These are phyloP conservation scores for Nephrotoma guestfalica DNA, from an alignment of 2,888 invertebrate species.

Conservation along the genomic window DNA sequence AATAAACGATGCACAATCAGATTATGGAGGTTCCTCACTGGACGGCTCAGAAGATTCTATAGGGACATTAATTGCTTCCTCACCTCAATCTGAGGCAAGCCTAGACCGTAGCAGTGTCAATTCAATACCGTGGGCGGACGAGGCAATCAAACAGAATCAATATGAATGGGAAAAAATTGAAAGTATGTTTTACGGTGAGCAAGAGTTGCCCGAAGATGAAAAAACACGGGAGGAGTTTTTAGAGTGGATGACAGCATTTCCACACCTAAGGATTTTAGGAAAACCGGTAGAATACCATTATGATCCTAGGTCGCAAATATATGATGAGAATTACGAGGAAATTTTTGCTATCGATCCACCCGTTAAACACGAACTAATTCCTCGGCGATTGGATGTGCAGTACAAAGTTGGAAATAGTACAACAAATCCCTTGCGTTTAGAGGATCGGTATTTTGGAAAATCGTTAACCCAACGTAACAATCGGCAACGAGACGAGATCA, in stretches of 20 bases:
- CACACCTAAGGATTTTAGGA: conserved; percentile 14
- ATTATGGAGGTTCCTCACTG: neutral
- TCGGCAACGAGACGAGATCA: neutral
- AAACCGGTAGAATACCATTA: neutral
- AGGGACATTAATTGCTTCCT: neutral
- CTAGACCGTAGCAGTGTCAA: conserved; percentile 28
- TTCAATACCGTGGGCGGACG: conserved; percentile 33
- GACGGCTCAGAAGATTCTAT: neutral
- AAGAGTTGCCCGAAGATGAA: conserved; percentile 18
- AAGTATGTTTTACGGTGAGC: conserved; percentile 24
- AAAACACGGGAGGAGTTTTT: conserved; percentile 26
- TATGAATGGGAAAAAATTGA: conserved; percentile 30
- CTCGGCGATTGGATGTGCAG: neutral
- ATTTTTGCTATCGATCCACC: conserved; percentile 9
- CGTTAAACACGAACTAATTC: neutral
- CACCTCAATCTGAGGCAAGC: conserved; percentile 13
- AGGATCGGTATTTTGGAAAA: neutral
- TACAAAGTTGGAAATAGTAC: neutral
- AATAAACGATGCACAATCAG: neutral
- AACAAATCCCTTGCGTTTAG: neutral
- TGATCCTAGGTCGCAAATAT: neutral
- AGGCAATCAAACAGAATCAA: conserved; percentile 31
- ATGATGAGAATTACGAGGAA: conserved; percentile 8
- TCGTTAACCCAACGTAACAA: neutral
- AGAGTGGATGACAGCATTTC: conserved; percentile 30